phyloP scores from a whole-genome alignment of 2,888 invertebrate species.

The Aromia moschata region DNA sequence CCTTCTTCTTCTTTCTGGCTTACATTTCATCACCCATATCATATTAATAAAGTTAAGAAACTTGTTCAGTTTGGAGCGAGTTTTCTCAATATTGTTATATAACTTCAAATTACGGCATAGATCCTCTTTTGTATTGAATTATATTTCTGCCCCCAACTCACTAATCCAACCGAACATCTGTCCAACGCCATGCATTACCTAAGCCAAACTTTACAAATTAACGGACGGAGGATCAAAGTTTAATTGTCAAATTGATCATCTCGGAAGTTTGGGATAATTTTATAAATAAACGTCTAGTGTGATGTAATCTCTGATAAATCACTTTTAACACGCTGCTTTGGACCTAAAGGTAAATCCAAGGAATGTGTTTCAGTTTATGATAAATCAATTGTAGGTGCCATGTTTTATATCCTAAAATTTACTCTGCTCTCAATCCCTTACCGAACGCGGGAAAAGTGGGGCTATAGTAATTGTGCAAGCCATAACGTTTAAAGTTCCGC shows the following conservation, averaged over 20 bases:
- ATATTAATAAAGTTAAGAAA: slow-evolving; percentile 48
- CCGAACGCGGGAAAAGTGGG: no score
- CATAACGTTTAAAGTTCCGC: no score
- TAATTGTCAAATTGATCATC: slow-evolving; percentile 19
- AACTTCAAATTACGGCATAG: slow-evolving; percentile 39
- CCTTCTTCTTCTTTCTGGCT: slow-evolving; percentile 23
- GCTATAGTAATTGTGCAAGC: no score
- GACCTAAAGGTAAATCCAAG: no score
- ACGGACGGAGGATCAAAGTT: slow-evolving; percentile 9
- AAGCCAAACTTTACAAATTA: slow-evolving; percentile 22
- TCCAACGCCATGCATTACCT: slow-evolving; percentile 31
- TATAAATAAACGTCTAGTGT: no score
- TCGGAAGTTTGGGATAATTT: not conserved
- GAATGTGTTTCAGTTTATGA: no score
- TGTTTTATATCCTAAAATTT: no score
- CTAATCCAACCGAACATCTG: slow-evolving; percentile 41
- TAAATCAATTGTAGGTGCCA: no score
- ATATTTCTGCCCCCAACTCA: slow-evolving; percentile 34
- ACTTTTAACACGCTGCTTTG: no score
- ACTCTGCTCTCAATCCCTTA: no score
- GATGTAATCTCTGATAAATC: no score
- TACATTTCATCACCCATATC: slow-evolving; percentile 40
- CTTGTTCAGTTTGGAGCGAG: slow-evolving; percentile 43
- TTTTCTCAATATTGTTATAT: slow-evolving; percentile 42
- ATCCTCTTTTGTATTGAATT: slow-evolving; percentile 41